Percentiles rank a stretch among this genome's conserved stretches.
Conservation (phyloP, 2,888 invertebrate genomes). For the Smittia aterrima region DNA sequence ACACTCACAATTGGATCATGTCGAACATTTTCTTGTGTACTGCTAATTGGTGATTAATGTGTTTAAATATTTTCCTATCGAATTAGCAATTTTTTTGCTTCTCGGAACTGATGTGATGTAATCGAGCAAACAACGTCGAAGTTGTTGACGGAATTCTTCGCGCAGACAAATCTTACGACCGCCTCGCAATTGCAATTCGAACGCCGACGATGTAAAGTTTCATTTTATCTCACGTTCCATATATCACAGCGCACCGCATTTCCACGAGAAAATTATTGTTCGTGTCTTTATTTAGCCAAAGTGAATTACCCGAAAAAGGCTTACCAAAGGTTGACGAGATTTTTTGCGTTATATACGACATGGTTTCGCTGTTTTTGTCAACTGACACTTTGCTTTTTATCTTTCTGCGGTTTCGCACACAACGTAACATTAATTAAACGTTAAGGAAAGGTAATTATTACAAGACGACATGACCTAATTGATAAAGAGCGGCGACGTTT, state of each 20-base stretch:
- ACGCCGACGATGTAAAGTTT: conserved; percentile 18
- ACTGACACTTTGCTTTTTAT: background rate
- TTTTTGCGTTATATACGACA: background rate
- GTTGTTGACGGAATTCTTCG: too few relatives aligned
- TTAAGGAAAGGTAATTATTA: conserved; percentile 35
- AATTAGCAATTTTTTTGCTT: background rate
- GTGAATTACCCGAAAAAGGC: conserved; percentile 38
- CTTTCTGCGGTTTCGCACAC: background rate
- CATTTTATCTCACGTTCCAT: conserved; percentile 39
- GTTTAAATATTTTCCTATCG: background rate
- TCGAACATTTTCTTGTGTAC: background rate
- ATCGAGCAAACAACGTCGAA: too few relatives aligned
- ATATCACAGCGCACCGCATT: conserved; percentile 22
- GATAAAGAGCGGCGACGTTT: background rate
- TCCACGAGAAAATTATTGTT: conserved; percentile 21
- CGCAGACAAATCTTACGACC: background rate
- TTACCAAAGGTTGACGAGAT: conserved; percentile 37
- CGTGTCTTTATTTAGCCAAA: background rate
- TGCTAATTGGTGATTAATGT: conserved; percentile 15
- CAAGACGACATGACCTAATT: background rate
- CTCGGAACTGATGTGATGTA: too few relatives aligned
- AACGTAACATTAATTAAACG: conserved; percentile 36
- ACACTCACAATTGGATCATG: too few relatives aligned
- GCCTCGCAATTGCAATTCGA: background rate
- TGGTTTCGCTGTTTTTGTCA: conserved; percentile 3